These are phyloP conservation scores for Falco rusticolus DNA, from an alignment of 2,797 vertebrate species.

Conservation along the genomic window DNA sequence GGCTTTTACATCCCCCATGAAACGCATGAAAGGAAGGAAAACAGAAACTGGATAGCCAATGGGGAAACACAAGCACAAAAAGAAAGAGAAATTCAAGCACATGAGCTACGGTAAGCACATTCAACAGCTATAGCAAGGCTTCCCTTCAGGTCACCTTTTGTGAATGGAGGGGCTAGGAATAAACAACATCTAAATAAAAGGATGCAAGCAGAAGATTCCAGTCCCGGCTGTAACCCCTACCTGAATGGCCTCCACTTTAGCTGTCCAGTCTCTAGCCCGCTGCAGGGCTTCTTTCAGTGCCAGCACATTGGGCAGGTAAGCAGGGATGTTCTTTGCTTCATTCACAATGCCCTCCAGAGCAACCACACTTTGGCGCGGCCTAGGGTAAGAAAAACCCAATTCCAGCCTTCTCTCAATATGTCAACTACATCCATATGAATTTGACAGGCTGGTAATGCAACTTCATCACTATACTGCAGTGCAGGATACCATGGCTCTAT, in stretches of 20 bases:
- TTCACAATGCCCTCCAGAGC: conserved; percentile 93
- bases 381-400: conserved; percentile 65
- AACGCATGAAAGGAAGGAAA: not conserved
- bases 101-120: fast-evolving
- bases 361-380: conserved; percentile 92
- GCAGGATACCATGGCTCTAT: not conserved
- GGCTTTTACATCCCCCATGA: not conserved
- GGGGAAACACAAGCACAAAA: not conserved
- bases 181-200: not conserved
- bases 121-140: not conserved
- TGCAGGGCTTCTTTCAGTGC: conserved; percentile 93
- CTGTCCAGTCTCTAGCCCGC: conserved; percentile 95
- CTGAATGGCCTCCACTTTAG: conserved; percentile 95
- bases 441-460: not conserved
- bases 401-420: conserved; percentile 40
- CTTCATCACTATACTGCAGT: not conserved
- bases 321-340: conserved; percentile 96
- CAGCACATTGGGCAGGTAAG: conserved; percentile 94
- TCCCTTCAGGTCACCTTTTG: not conserved
- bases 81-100: not conserved
- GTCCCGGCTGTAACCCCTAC: conserved; percentile 69
- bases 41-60: not conserved
- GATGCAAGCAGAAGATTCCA: not conserved
- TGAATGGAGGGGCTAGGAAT: not conserved
- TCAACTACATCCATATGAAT: not conserved